Conservation (phyloP, 2,888 invertebrate genomes). For the Choristoneura rosaceana region DNA sequence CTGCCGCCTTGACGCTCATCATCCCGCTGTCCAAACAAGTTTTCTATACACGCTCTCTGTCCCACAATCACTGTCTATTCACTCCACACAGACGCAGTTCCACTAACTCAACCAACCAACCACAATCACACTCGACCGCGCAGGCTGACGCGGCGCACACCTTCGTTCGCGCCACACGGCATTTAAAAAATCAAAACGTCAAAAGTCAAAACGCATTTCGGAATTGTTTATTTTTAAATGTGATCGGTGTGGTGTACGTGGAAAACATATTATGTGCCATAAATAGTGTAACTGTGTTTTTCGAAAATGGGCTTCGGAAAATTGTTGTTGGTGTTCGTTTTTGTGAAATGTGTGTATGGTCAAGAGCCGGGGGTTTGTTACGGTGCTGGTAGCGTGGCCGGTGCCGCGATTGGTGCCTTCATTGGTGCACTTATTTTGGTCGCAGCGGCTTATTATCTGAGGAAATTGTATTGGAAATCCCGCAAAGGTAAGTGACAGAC, state of each 20-base stretch:
- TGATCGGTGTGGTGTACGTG: conserved; percentile 64
- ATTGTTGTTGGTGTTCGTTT: conserved; percentile 76
- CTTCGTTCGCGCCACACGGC: conserved; percentile 50
- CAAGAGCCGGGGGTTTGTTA: conserved; percentile 85
- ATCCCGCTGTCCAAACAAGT: conserved; percentile 72
- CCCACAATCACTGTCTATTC: conserved; percentile 78
- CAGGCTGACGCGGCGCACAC: conserved; percentile 73
- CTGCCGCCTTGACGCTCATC: conserved; percentile 49
- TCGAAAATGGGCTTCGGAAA: conserved; percentile 73
- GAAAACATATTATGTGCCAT: conserved; percentile 74
- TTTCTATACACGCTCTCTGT: conserved; percentile 73
- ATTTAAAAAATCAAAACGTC: conserved; percentile 54
- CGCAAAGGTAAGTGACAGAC: conserved; percentile 78
- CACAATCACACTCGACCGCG: conserved; percentile 67
- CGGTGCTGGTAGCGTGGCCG: conserved; percentile 89
- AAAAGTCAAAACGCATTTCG: conserved; percentile 63
- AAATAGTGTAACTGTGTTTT: conserved; percentile 55
- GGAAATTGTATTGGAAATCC: conserved; percentile 87
- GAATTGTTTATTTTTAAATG: conserved; percentile 66
- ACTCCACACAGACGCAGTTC: conserved; percentile 46
- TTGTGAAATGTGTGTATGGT: conserved; percentile 77
- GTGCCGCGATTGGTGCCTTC: conserved; percentile 90
- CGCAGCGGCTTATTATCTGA: conserved; percentile 84
- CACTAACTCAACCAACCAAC: not conserved
- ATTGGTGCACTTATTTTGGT: conserved; percentile 87